Base-by-base conservation (phyloP, 1,140 invertebrate species). In the Mylabris phalerata region DNA sequence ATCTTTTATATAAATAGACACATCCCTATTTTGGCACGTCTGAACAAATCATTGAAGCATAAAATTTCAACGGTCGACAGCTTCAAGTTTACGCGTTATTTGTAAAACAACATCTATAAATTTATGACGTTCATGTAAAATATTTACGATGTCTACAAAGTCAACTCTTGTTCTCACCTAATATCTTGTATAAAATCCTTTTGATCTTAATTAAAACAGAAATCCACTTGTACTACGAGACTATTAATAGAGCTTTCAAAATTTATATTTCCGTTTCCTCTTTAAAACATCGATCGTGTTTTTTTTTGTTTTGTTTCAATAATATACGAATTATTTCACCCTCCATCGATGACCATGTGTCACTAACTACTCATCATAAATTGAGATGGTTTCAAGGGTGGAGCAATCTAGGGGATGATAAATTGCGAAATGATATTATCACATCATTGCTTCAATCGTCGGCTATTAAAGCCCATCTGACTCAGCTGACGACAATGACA, bases 341-440 rank as follows among this genome's bases (percentile, higher is more conserved):
- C 32, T 7, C 7, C 32, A 19, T 32, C 32, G 7, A 4, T 32
- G 32, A 32, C 32, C 32, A 7, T 32, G 32, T 32, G 32, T 32
- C 7, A 7, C 32, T 19, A 19, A 19, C 19, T 19, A 19, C 19
- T 19, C 19, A 19, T 19, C 19, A 19, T 19, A 32, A 32, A 32
- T 32, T 32, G 32, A 32, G 32, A 32, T 7, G 7, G 4, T 27
- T 32, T n/a, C 13, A 39, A 50, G 48, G 48, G 27, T 26, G n/a
- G 46, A 25, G 13, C 19, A 52, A 38, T 50, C 32, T 26, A 32
- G 39, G 26, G 42, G 9, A 54, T 54, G 51, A 54, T 54, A 54
- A 54, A 54, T 54, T 44, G 42, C 51, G 19, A 45, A 54, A 54
- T 54, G 41, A 54, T 54, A 54, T 54, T 54, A 54, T 54, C 48